Base-by-base conservation (phyloP, 2,888 invertebrate genomes). In the Nyleta sp. region DNA sequence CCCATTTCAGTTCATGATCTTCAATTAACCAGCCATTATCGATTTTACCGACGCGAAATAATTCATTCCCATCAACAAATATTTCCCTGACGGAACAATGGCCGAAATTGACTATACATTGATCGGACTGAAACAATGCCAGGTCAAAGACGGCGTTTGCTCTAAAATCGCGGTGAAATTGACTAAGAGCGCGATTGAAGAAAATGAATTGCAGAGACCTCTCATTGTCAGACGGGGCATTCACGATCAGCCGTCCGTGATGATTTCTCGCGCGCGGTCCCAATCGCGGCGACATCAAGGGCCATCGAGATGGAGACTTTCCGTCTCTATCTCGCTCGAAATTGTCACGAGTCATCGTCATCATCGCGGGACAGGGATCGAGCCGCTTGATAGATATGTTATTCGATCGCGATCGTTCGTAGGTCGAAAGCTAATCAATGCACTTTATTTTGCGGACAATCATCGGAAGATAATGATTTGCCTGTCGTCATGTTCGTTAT, bases 251-350 rank as follows among this genome's bases (percentile, higher is more conserved):
- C 40, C 62, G 64, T 57, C 62, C 52, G 71, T 70, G 60, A 50
- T 79, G 79, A 71, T 79, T 71, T 71, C 68, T 73, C 70, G 65
- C 64, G 53, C 65, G 46, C 59, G 53, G 50, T 65, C 48, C 62
- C 60, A 62, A 62, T 68, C 55, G 74, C 78, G 78, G 78, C 78
- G 65, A 78, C 78, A 74, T 78, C 78, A 78, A 78, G 78, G 62
- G 50, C 70, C 52, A 44, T 73, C 57, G 20, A 38, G 8, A 22
- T 35, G 6, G 53, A 68, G 65, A 53, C 50, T 35, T 59, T 46
- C 35, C 48, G 28, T 64, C 48, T 59, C 55, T 64, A 67, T 60
- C 52, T 67, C 48, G 35, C 55, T 67, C 50, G 38, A 65, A 70
- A 71, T 71, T 77, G 60, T 65, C 73, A 74, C 53, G 62, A 78